These are phyloP conservation scores for Oxyruncus cristatus DNA, from an alignment of 2,113 vertebrate genomes.

Conservation along the genomic window DNA sequence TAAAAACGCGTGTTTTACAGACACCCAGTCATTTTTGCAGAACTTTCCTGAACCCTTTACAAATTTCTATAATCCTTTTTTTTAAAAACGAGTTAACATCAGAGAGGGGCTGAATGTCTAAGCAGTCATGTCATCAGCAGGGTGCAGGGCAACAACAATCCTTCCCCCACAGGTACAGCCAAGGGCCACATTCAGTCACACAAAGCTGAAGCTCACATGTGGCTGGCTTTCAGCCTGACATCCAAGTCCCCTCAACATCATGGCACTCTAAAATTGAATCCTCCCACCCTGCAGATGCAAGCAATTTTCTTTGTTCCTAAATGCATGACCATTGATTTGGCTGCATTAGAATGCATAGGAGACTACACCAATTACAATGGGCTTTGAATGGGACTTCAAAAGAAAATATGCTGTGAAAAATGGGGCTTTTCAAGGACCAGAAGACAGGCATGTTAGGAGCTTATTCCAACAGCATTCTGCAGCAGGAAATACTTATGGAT, in stretches of 20 bases:
- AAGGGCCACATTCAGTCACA: neutral
- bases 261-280: neutral
- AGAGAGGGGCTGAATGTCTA: neutral
- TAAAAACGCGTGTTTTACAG: neutral
- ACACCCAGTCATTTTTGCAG: neutral
- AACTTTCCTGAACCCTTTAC: neutral
- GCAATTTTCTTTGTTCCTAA: neutral
- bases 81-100: rapidly evolving
- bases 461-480: neutral
- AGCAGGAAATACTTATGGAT: neutral
- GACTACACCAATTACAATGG: neutral
- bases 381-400: slow-evolving; percentile 36
- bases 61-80: neutral
- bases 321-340: neutral
- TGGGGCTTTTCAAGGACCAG: neutral
- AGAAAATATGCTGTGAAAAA: slow-evolving; percentile 35
- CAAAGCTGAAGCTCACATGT: neutral
- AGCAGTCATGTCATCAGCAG: neutral
- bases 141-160: neutral
- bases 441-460: neutral
- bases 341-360: slow-evolving; percentile 40
- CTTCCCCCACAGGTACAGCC: neutral
- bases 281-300: slow-evolving; percentile 42
- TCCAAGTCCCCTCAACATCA: neutral
- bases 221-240: neutral